A percentile compares a stretch with the other conserved stretches of the same genome.
Evolutionary conservation across 2,888 invertebrate species (phyloP).

Genomic region (Stictocephala bisonia): DNA sequence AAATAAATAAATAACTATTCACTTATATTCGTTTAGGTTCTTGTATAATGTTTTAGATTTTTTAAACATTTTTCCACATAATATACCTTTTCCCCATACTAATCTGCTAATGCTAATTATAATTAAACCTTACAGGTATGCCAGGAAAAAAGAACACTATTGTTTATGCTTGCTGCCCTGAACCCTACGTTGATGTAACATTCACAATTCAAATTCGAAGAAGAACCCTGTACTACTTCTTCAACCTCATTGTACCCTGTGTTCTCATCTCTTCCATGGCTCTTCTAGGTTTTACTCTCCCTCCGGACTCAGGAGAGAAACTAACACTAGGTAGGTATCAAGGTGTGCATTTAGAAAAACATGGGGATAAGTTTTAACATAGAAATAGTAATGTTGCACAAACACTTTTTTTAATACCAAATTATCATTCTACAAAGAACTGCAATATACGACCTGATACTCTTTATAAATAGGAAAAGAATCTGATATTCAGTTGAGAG

Average conservation of each 20-base stretch:
- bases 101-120: too few species aligned
- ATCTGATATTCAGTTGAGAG: too few species aligned
- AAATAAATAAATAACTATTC: too few species aligned
- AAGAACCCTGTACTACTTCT: slow-evolving; percentile 98
- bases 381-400: too few species aligned
- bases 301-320: slow-evolving; percentile 98
- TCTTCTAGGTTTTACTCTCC: slow-evolving; percentile 96
- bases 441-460: too few species aligned
- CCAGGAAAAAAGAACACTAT: slow-evolving; percentile 93
- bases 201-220: slow-evolving; percentile 97
- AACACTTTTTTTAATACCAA: too few species aligned
- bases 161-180: slow-evolving; percentile 92
- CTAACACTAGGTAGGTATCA: slow-evolving; percentile 87
- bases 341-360: not conserved
- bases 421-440: too few species aligned
- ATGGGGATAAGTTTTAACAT: too few species aligned
- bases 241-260: slow-evolving; percentile 99
- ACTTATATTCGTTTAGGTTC: too few species aligned
- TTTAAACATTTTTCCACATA: too few species aligned
- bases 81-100: too few species aligned
- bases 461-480: too few species aligned
- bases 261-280: slow-evolving; percentile 99
- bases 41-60: not conserved
- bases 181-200: slow-evolving; percentile 95
- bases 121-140: slow-evolving; percentile 88